phyloP scores from a whole-genome alignment of 2,797 vertebrate species.

The Scarus forsteni region DNA sequence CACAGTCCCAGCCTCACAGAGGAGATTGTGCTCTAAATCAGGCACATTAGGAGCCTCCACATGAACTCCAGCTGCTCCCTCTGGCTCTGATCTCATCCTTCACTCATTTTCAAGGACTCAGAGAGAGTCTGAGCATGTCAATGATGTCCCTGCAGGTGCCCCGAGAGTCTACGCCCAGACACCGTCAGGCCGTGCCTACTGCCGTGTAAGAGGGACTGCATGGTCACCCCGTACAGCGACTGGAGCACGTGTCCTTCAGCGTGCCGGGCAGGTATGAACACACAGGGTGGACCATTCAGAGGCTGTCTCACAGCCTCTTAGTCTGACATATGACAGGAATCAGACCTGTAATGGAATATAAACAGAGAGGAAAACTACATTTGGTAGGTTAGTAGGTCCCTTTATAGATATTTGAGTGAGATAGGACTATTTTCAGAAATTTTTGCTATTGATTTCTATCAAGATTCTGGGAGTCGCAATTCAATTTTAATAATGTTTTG shows the following conservation, averaged over 20 bases:
- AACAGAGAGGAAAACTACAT: too few relatives aligned
- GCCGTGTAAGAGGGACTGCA: conserved; percentile 94
- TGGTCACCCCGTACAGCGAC: conserved; percentile 93
- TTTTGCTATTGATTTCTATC: too few relatives aligned
- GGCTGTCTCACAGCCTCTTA: too few relatives aligned
- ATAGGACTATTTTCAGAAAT: too few relatives aligned
- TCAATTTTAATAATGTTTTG: too few relatives aligned
- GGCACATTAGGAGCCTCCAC: neutral
- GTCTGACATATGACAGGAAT: too few relatives aligned
- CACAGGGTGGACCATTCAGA: too few relatives aligned
- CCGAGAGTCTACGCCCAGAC: conserved; percentile 95
- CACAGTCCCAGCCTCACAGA: neutral
- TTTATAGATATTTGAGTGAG: too few relatives aligned
- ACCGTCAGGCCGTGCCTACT: conserved; percentile 94
- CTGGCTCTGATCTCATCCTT: conserved; percentile 24
- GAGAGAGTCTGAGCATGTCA: conserved; percentile 30
- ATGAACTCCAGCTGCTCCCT: conserved; percentile 17
- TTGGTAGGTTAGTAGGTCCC: too few relatives aligned
- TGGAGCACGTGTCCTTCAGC: conserved; percentile 90
- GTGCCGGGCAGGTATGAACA: conserved; percentile 93
- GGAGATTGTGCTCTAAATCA: neutral
- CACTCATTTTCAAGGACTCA: conserved; percentile 4
- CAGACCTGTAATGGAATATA: too few relatives aligned
- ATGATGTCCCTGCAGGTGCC: conserved; percentile 85
- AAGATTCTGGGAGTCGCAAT: too few relatives aligned